These are phyloP conservation scores for Chelidonichthys spinosus DNA, from an alignment of 2,797 vertebrate species.

Conservation along the genomic window DNA sequence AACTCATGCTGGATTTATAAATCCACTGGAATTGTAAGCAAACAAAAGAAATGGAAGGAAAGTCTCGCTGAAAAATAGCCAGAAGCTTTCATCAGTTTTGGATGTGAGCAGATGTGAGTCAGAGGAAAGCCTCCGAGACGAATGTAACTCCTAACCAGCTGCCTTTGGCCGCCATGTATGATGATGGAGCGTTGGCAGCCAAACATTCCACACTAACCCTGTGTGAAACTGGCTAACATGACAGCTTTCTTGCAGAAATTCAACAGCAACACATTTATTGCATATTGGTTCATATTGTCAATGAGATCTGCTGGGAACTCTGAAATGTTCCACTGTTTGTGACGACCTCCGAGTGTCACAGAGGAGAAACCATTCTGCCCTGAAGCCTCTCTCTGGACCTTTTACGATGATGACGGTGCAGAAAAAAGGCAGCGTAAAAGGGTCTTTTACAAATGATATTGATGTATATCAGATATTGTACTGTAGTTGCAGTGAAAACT, in stretches of 20 bases:
- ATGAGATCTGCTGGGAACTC: neutral
- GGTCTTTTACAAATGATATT: no score
- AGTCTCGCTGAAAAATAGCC: slow-evolving; percentile 50
- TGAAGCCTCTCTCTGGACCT: no score
- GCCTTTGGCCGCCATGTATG: slow-evolving; percentile 28
- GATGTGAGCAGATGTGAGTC: slow-evolving; percentile 42
- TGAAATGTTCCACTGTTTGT: neutral
- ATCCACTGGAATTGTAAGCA: slow-evolving; percentile 34
- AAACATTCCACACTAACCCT: slow-evolving; percentile 19
- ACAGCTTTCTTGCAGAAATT: slow-evolving; percentile 23
- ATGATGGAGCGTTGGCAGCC: slow-evolving; percentile 43
- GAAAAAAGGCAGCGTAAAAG: no score
- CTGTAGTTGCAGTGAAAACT: no score
- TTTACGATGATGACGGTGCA: no score
- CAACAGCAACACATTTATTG: slow-evolving; percentile 20
- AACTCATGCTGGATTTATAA: slow-evolving; percentile 42
- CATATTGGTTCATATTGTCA: slow-evolving; percentile 7
- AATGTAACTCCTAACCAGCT: slow-evolving; percentile 46
- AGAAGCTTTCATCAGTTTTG: slow-evolving; percentile 54
- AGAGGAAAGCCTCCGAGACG: slow-evolving; percentile 55
- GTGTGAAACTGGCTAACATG: slow-evolving; percentile 1
- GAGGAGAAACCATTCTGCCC: no score
- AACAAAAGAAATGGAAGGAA: slow-evolving; percentile 68
- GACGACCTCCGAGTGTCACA: neutral
- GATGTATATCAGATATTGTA: no score